Evolutionary conservation across 1,140 invertebrate genomes (phyloP), one percentile per base, ranked within the genome.

Genomic region (Pectinophora gossypiella): DNA sequence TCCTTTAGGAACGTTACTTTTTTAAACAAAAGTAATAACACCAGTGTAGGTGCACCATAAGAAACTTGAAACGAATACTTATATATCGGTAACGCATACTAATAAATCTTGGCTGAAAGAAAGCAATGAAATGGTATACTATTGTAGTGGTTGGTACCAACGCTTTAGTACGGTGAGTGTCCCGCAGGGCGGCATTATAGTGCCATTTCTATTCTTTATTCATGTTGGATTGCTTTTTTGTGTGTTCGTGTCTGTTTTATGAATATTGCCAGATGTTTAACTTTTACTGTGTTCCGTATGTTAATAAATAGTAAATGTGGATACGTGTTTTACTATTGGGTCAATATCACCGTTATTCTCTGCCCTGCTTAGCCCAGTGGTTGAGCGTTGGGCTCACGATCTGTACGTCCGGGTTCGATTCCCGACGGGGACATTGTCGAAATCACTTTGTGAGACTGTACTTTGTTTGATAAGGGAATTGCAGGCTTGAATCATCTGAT

Each of bases 111-210:
- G 16, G 36, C 2, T 40, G 36, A 40, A 40, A 40, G 13, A 40
- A 40, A 40, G 36, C 36, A 16, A 15, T 40, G 16, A 40, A 40
- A 40, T 40, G 36, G 36, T 15, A 27, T 6, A 40, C 36, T 15
- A 18, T 40, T 40, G 36, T 40, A 40, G 36, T 40, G n/a, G 36
- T 15, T 40, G 12, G 16, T 40, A 32, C 27, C 9, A 32, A 32
- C 27, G 7, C 27, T 32, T 32, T 32, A 32, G 27, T 32, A 40
- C 36, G 16, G 16, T 40, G 12, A 18, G 36, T 18, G 36, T 40
- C 36, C 36, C 36, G 36, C 36, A 40, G 36, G 36, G 36, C 16
- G 16, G 36, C 36, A 18, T 40, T 40, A 40, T 40, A 40, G 36
- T 12, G 13, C 36, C 36, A 16, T 16, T 40, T 40, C 36, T 40